These are phyloP conservation scores for Eudasyphora cyanicolor DNA, from an alignment of 2,888 invertebrate species.

Conservation along the genomic window DNA sequence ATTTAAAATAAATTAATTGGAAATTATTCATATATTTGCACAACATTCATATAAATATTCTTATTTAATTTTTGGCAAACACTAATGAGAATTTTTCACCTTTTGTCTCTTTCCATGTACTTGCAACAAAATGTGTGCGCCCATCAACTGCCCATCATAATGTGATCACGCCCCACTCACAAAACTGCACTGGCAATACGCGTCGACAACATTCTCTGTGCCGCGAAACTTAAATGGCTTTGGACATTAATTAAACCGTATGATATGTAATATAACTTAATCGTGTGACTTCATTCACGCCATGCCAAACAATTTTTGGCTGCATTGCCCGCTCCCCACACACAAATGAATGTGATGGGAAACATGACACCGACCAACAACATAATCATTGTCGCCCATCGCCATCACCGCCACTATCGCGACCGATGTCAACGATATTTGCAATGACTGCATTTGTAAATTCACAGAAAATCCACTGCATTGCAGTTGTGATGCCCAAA, in stretches of 20 bases:
- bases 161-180: slow-evolving; percentile 20
- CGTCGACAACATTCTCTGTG: background rate
- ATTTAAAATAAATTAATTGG: no score
- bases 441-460: background rate
- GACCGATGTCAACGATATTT: slow-evolving; percentile 4
- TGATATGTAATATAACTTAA: slow-evolving; percentile 30
- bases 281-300: background rate
- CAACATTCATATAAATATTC: no score
- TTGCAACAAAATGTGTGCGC: slow-evolving; percentile 24
- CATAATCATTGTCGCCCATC: background rate
- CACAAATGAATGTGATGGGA: no score
- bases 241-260: slow-evolving; percentile 21
- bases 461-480: slow-evolving; percentile 91
- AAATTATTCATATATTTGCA: no score
- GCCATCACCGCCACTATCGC: background rate
- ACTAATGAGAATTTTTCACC: background rate
- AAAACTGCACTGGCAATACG: background rate
- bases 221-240: slow-evolving; percentile 12
- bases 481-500: slow-evolving; percentile 94
- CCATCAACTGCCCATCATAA: background rate
- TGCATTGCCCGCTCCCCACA: background rate
- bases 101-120: slow-evolving; percentile 11
- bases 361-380: slow-evolving; percentile 17
- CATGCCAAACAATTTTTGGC: background rate
- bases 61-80: background rate